These are phyloP conservation scores for Xestobium rufovillosum DNA, from an alignment of 2,888 invertebrate genomes.

Conservation along the genomic window DNA sequence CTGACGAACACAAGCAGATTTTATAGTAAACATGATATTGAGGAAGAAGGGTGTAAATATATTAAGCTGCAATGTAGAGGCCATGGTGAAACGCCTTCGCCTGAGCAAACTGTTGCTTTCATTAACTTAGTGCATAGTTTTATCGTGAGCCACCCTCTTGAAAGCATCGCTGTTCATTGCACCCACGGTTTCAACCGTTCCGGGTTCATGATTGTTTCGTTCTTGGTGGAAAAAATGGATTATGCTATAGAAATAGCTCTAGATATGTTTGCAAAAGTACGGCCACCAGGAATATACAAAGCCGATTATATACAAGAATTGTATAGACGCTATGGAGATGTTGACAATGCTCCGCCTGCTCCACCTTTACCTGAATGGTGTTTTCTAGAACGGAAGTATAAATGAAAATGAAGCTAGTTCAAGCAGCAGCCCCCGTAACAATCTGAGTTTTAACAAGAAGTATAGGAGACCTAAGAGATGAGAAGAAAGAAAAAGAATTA, in stretches of 20 bases:
- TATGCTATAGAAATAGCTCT: conserved; percentile 81
- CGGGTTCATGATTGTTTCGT: conserved; percentile 89
- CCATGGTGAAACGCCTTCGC: conserved; percentile 85
- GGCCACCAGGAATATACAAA: conserved; percentile 97
- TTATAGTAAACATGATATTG: conserved; percentile 77
- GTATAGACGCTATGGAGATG: conserved; percentile 70
- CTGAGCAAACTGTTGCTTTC: conserved; percentile 78
- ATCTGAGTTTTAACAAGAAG: conserved; percentile 9
- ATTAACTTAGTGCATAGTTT: conserved; percentile 73
- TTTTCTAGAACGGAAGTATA: conserved; percentile 49
- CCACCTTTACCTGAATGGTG: conserved; percentile 87
- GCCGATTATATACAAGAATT: conserved; percentile 88
- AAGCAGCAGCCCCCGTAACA: conserved; percentile 8
- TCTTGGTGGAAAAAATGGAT: conserved; percentile 76
- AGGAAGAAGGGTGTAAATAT: conserved; percentile 70
- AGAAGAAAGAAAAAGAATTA: conserved; percentile 49
- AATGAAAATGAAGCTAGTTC: conserved; percentile 12
- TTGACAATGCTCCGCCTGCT: conserved; percentile 61
- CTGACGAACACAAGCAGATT: conserved; percentile 92
- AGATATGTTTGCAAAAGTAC: conserved; percentile 61
- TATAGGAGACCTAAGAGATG: conserved; percentile 38
- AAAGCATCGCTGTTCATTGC: conserved; percentile 80
- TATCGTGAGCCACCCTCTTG: conserved; percentile 69
- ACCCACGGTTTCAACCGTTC: conserved; percentile 99
- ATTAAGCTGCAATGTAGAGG: conserved; percentile 85